These are phyloP conservation scores for Barypeithes pellucidus DNA, from an alignment of 2,888 invertebrate genomes.

Conservation along the genomic window DNA sequence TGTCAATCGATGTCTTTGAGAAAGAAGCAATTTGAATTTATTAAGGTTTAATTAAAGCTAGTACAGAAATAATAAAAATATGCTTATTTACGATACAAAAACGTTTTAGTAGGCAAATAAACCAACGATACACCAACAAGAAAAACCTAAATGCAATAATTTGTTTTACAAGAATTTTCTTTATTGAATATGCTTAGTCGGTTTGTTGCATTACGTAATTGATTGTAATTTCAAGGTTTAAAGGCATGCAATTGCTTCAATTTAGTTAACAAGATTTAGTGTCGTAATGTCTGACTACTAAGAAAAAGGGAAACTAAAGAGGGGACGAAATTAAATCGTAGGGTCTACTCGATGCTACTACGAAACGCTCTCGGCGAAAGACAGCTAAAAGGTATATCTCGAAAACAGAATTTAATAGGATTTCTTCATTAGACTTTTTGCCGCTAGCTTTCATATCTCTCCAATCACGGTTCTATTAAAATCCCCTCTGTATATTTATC, in stretches of 20 bases:
- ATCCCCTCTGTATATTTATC: constrained; percentile 50
- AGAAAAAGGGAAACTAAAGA: constrained; percentile 36
- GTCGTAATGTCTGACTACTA: constrained; percentile 16
- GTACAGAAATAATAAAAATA: no score
- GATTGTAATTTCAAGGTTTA: background rate
- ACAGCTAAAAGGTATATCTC: constrained; percentile 50
- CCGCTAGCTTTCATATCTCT: constrained; percentile 50
- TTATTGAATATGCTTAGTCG: no score
- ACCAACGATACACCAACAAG: no score
- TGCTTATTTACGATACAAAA: no score
- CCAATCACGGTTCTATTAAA: constrained; percentile 53
- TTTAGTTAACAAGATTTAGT: constrained; percentile 1
- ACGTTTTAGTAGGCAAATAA: no score
- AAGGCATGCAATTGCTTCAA: background rate
- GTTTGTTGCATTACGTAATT: background rate
- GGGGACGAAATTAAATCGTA: constrained; percentile 45
- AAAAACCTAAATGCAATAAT: no score
- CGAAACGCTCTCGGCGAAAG: constrained; percentile 33
- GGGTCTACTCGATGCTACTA: constrained; percentile 29
- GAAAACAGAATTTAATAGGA: constrained; percentile 54
- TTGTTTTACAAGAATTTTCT: no score
- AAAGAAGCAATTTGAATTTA: no score
- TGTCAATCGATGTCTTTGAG: no score
- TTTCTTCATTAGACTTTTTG: constrained; percentile 55
- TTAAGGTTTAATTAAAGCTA: no score